phyloP scores from a whole-genome alignment of 2,113 vertebrate species.

The Alligator sinensis region DNA sequence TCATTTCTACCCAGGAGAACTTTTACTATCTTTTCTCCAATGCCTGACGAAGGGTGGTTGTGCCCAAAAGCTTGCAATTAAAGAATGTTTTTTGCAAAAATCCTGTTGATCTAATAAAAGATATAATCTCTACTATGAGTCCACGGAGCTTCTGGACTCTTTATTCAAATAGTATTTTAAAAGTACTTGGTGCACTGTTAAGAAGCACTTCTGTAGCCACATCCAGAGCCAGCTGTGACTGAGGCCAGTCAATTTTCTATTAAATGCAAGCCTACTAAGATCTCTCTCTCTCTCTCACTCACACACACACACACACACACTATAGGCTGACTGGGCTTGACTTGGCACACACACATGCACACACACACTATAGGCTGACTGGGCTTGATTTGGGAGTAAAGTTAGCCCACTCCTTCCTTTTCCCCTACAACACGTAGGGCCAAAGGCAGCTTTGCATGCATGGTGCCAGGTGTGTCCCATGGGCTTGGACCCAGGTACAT shows the following conservation, averaged over 20 bases:
- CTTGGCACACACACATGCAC: accelerated
- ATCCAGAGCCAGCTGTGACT: neutral
- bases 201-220: neutral
- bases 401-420: neutral
- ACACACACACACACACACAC: neutral
- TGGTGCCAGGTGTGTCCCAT: neutral
- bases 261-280: neutral
- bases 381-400: neutral
- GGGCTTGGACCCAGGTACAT: neutral
- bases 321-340: neutral
- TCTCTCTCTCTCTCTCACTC: neutral
- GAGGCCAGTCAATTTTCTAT: neutral
- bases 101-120: too few species aligned
- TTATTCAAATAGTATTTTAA: neutral
- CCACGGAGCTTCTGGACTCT: neutral
- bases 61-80: too few species aligned
- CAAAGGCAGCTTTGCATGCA: neutral
- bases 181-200: neutral
- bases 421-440: neutral
- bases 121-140: too few species aligned
- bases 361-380: neutral
- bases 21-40: too few species aligned
- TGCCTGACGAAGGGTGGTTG: too few species aligned
- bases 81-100: too few species aligned
- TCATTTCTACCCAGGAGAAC: too few species aligned